Percentiles rank a stretch among this genome's conserved stretches.
Evolutionary conservation across 2,797 vertebrate species (phyloP).

Genomic region (Epinephelus coioides): DNA sequence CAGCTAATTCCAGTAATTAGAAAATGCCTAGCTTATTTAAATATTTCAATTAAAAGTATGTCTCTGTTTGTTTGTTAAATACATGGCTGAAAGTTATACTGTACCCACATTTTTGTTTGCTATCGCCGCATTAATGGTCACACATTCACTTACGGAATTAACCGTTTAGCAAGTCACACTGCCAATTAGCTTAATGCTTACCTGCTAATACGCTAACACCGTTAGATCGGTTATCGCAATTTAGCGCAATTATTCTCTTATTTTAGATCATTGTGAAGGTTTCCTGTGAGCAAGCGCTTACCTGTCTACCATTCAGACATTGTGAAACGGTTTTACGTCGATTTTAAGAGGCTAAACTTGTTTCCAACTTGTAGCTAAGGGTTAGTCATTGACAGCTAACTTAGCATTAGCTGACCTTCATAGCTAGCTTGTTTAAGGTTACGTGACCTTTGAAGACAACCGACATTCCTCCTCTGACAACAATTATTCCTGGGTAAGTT

Average conservation of each 20-base stretch:
- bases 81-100: not conserved
- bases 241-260: not conserved
- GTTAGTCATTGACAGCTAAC: not conserved
- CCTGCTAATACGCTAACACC: not conserved
- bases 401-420: not conserved
- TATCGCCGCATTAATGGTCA: not conserved
- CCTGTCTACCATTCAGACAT: fast-evolving
- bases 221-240: not conserved
- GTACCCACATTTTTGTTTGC: not conserved
- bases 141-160: not conserved
- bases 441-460: not conserved
- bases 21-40: not conserved
- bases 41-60: not conserved
- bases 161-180: not conserved
- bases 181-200: not conserved
- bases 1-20: not conserved
- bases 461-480: not conserved
- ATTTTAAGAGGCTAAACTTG: not conserved
- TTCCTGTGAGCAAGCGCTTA: not conserved
- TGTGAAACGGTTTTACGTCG: not conserved
- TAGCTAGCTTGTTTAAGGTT: not conserved
- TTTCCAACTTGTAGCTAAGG: not conserved
- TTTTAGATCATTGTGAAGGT: not conserved
- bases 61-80: not conserved
- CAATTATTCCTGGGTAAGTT: not conserved